Base-by-base conservation (phyloP, 2,113 vertebrate species). In the Alosa alosa region DNA sequence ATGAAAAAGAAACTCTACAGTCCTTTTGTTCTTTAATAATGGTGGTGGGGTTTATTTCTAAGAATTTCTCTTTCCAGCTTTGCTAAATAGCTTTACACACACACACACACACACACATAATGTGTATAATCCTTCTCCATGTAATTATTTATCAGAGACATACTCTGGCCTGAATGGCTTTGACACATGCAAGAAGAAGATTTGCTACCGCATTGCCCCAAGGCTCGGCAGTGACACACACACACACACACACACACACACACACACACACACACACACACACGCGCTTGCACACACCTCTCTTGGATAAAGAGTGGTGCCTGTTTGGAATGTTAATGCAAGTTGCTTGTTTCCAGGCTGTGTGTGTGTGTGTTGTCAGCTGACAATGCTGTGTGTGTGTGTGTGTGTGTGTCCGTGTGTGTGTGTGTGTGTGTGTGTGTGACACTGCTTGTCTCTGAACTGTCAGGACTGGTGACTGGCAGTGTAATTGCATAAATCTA, bases 391-490 rank as follows among this genome's bases (percentile, higher is more conserved):
- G 60, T 68, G 60, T 64, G 22, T 64, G 60, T 68, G 60, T 68
- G 60, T 25, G 60, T 68, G 60, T 68, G 60, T 68, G 60, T 68
- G 60, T 68, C 6, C 8, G 60, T 68, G 60, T 68, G 60, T 68
- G 60, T 68, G 60, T 68, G 60, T 60, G 17, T 60, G 55, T 60
- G 55, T 60, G 55, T 60, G 18, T 60, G 18, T 60, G 55, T 60
- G 55, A 20, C 17, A 25, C 22, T 86, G 41, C 22, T 15, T n/a
- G 50, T 20, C 17, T 11, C 82, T 47, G 41, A 4, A 18, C 86
- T 89, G 83, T 87, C 86, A 88, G 81, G 88, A 52, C 31, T 47
- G 39, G 86, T 88, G 86, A 90, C 85, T 85, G 88, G 83, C 91
- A 90, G 85, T 84, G 68, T 89, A 89, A 90, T 90, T 88, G n/a